These are phyloP conservation scores for Hyperopisus bebe DNA, from an alignment of 2,113 vertebrate species.

Conservation along the genomic window DNA sequence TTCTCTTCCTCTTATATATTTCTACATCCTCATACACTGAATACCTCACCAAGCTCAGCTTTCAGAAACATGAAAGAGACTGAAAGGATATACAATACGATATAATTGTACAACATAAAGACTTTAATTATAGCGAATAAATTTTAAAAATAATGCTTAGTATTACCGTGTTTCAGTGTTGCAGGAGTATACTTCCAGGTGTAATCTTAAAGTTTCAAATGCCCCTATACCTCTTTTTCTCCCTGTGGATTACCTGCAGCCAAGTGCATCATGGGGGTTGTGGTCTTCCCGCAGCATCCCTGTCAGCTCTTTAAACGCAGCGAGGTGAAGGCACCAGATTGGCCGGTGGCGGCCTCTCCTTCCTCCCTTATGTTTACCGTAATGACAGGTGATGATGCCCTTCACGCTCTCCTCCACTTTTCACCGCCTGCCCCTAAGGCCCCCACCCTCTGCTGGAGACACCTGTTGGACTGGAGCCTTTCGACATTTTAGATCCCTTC, in stretches of 20 bases:
- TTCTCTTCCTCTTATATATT: not conserved
- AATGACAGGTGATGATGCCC: not conserved
- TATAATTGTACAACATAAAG: not conserved
- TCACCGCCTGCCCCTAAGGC: not conserved
- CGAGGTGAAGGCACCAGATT: not conserved
- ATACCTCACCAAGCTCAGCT: not conserved
- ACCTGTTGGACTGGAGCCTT: not conserved
- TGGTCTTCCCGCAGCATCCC: not conserved
- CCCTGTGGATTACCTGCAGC: not conserved
- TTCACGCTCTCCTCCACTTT: not conserved
- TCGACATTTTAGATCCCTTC: not conserved
- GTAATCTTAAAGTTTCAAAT: not conserved
- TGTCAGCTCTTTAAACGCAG: not conserved
- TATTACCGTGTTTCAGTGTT: not conserved
- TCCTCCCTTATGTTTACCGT: conserved; percentile 13
- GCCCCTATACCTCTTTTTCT: not conserved
- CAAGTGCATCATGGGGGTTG: not conserved
- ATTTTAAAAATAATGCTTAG: not conserved
- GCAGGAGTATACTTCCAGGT: not conserved
- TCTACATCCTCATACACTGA: not conserved
- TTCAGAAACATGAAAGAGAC: not conserved
- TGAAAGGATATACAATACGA: not conserved
- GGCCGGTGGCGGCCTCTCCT: not conserved
- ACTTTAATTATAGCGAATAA: not conserved
- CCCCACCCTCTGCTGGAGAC: not conserved